Base-by-base conservation (phyloP, 2,888 invertebrate species). In the Melieria picta region DNA sequence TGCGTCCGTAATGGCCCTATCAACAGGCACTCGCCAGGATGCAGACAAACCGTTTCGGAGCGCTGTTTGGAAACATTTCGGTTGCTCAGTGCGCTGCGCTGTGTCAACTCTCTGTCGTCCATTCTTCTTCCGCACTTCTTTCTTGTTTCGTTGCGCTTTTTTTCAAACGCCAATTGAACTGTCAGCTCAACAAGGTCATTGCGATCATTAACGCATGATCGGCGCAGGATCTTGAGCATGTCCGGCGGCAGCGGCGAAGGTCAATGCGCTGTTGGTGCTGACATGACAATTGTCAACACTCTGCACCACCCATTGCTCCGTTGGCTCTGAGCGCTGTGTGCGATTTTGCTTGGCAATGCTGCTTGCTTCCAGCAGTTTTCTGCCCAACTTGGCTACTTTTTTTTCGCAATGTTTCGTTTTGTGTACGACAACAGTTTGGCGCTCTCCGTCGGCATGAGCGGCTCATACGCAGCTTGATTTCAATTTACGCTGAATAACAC, bases 161-260 rank as follows among this genome's bases (percentile, higher is more conserved):
- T 80, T 82, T 81, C 80, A 81, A 79, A 78, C 79, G 79, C 80
- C 79, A 80, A 80, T 79, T 78, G 61, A 69, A 75, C 74, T 77
- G 77, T 73, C 42, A 58, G 58, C 13, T 10, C 74, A 76, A 76
- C 82, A 80, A 82, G 82, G 82, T 77, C 82, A 80, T 78, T 77
- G 78, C 75, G 75, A 83, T 80, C 79, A 82, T 82, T 83, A 80
- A 83, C 80, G 75, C 77, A 82, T 81, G 79, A 80, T 81, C 79
- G 69, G 55, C 57, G 78, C 77, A 77, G 76, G 76, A 79, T 76
- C 69, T 43, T 55, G 62, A 69, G 68, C 65, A 70, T 64, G 50
- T 13, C 68, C 60, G 55, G 63, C 56, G 52, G 52, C 13, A 47
- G 50, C 56, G 62, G n/a, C 74, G 83, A 82, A 83, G 82, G 82